phyloP scores from a whole-genome alignment of 2,888 invertebrate genomes.

The Anthrax anthrax region DNA sequence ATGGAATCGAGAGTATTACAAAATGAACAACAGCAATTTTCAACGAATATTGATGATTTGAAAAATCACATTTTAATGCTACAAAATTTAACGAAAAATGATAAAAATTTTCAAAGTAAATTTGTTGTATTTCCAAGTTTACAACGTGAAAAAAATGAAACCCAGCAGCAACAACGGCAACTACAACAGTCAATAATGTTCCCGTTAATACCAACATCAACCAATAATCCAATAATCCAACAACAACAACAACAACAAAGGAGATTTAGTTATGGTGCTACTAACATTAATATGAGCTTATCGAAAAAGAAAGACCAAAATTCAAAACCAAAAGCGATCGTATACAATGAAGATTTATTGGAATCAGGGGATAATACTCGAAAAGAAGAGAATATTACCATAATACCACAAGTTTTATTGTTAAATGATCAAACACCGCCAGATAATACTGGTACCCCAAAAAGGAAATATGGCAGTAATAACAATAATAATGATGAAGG shows the following conservation, averaged over 20 bases:
- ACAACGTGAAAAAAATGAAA: conserved; percentile 22
- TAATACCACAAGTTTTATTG: conserved; percentile 29
- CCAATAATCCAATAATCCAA: not conserved
- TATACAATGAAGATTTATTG: not conserved
- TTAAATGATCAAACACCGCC: conserved; percentile 26
- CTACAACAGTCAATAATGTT: conserved; percentile 18
- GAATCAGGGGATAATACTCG: conserved; percentile 13
- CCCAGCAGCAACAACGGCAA: conserved; percentile 5
- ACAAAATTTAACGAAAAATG: conserved; percentile 32
- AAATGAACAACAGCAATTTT: conserved; percentile 17
- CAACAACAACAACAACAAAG: not conserved
- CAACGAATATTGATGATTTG: conserved; percentile 32
- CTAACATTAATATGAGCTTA: not conserved
- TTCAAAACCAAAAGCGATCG: not conserved
- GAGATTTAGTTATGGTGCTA: not conserved
- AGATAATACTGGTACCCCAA: conserved; percentile 8
- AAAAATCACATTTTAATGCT: conserved; percentile 33
- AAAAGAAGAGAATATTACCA: conserved; percentile 23
- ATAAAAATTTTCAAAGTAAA: conserved; percentile 32
- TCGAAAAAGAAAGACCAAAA: too few species aligned
- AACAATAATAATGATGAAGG: conserved; percentile 10
- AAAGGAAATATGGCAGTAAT: not conserved
- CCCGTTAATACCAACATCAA: not conserved
- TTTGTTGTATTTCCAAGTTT: conserved; percentile 34
- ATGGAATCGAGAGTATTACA: conserved; percentile 18